phyloP scores from a whole-genome alignment of 1,140 invertebrate genomes.

The Penaeus chinensis region DNA sequence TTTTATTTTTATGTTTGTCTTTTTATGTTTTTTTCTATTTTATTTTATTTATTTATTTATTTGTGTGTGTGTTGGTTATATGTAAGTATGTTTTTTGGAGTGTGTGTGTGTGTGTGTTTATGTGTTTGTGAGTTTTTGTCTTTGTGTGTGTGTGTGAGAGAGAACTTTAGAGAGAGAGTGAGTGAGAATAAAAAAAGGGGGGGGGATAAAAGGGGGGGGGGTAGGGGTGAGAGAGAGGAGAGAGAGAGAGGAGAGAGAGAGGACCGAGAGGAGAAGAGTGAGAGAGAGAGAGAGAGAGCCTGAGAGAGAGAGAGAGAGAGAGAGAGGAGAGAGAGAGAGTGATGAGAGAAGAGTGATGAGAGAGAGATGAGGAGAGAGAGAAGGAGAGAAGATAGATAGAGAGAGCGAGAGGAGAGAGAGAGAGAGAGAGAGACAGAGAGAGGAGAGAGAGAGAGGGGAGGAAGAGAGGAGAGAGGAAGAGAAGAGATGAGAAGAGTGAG shows the following conservation, averaged over 20 bases:
- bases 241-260: background rate
- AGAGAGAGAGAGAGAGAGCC: conserved; percentile 15
- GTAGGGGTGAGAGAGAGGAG: background rate
- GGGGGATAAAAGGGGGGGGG: background rate
- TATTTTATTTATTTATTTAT: too few relatives aligned
- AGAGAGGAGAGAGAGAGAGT: background rate
- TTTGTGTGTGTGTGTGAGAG: too few relatives aligned
- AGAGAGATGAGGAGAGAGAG: background rate
- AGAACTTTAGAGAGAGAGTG: too few relatives aligned
- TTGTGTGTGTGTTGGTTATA: too few relatives aligned
- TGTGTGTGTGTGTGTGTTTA: too few relatives aligned
- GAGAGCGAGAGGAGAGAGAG: background rate
- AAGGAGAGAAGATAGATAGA: background rate
- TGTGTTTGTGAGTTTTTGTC: too few relatives aligned
- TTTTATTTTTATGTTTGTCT: too few relatives aligned
- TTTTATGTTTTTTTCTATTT: too few relatives aligned
- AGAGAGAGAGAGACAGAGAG: background rate
- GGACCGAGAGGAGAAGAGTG: background rate
- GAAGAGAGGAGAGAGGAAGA: background rate
- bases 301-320: background rate
- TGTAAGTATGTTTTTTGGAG: too few relatives aligned
- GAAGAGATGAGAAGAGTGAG: background rate
- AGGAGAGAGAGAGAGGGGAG: too few relatives aligned
- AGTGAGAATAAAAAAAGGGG: too few relatives aligned
- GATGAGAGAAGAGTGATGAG: background rate